phyloP scores from a whole-genome alignment of 2,888 invertebrate species.

The Azorinus chamasolen region DNA sequence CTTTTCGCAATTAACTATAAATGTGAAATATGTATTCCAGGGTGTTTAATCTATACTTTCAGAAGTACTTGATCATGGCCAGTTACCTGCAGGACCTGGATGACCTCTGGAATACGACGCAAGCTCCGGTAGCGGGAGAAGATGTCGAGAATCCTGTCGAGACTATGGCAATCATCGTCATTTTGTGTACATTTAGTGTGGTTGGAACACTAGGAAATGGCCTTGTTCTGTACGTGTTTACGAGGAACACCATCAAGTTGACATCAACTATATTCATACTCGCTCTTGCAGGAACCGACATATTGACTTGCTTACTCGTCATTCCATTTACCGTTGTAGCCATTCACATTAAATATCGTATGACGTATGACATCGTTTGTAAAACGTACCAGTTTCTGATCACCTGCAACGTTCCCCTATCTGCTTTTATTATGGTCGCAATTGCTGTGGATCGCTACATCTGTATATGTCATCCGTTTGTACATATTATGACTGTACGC shows the following conservation, averaged over 20 bases:
- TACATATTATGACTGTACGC: constrained; percentile 75
- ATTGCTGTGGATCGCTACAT: constrained; percentile 84
- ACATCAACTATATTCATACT: constrained; percentile 84
- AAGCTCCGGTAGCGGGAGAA: no score
- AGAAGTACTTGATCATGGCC: no score
- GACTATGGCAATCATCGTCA: constrained; percentile 45
- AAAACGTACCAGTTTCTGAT: constrained; percentile 81
- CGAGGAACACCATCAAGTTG: constrained; percentile 76
- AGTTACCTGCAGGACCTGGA: no score
- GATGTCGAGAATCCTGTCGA: no score
- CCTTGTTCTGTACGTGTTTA: constrained; percentile 84
- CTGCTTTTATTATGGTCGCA: constrained; percentile 83
- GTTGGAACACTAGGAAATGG: constrained; percentile 83
- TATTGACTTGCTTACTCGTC: constrained; percentile 78
- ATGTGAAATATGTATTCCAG: no score
- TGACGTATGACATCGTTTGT: constrained; percentile 74
- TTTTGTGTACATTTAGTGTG: constrained; percentile 77
- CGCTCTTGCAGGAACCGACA: constrained; percentile 77
- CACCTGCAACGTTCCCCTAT: constrained; percentile 81
- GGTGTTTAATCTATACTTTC: no score
- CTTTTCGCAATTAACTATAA: no score
- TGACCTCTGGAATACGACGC: no score
- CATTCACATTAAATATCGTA: constrained; percentile 66
- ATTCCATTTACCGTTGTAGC: constrained; percentile 77
- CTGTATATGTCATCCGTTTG: constrained; percentile 83